phyloP scores from a whole-genome alignment of 23 tunicate species.

The Phallusia fumigata region DNA sequence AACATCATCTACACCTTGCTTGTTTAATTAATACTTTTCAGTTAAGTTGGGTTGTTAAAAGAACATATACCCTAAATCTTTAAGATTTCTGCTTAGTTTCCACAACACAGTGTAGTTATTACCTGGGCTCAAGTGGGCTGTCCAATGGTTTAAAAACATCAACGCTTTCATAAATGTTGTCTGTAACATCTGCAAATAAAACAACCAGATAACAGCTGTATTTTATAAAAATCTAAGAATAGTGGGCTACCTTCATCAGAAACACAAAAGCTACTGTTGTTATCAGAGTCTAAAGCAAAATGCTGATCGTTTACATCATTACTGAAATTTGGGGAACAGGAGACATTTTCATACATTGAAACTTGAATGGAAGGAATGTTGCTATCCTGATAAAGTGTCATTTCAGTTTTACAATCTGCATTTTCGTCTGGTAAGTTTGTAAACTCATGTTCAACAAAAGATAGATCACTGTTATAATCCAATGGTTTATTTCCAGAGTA shows the following conservation, averaged over 20 bases:
- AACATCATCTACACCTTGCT: no score
- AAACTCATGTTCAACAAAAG: not conserved
- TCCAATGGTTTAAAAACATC: not conserved
- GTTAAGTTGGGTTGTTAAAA: no score
- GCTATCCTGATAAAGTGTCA: not conserved
- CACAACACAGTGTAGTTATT: not conserved
- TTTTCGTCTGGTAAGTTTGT: not conserved
- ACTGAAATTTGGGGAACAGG: not conserved
- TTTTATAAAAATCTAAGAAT: not conserved
- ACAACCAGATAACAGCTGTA: not conserved
- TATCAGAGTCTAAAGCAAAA: not conserved
- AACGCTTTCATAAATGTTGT: conserved; percentile 7
- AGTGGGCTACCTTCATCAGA: not conserved
- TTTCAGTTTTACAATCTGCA: not conserved
- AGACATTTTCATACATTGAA: not conserved
- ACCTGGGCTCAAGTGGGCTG: not conserved
- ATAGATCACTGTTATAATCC: not conserved
- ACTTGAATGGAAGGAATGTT: not conserved
- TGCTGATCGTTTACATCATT: not conserved
- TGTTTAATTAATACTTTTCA: no score
- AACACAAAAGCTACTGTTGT: not conserved
- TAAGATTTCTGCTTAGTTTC: no score
- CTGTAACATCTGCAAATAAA: conserved; percentile 1
- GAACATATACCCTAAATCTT: no score
- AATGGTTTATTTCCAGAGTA: not conserved